Evolutionary conservation across 2,113 vertebrate species (phyloP), one percentile per base, ranked within the genome.

Genomic region (Thamnaconus septentrionalis): DNA sequence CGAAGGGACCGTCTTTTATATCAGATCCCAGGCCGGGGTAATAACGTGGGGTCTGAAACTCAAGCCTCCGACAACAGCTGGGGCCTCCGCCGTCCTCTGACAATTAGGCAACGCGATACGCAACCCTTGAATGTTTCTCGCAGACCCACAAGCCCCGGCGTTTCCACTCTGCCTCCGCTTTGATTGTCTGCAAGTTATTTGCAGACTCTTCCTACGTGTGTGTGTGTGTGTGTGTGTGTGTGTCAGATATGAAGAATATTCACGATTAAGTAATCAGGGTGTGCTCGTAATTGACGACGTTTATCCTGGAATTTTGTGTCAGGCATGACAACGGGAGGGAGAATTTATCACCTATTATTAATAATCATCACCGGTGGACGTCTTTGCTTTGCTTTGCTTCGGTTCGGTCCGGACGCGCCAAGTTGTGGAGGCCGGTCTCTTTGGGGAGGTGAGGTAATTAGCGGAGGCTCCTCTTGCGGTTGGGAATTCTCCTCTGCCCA

Each of bases 31-130:
- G 82, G 53, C 71, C 18, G 11, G 50, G 49, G 59, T 70, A 67
- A 71, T 74, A 76, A 80, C 70, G 75, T 71, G 68, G 58, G 51
- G 68, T 66, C 76, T 84, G 85, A 86, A 88, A 85, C 83, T 67
- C 45, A 72, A 84, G 59, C 81, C 81, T 82, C 10, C 69, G 50
- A 80, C 84, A 86, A 77, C 80, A 81, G 81, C 81, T 84, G 87
- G 72, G 60, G 72, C 71, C 75, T 31, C 18, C 69, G 71, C 73
- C 67, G 65, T 85, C 71, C 46, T 71, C 50, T 78, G 58, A 75
- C 72, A 79, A 76, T 83, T 70, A 78, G 68, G 75, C 69, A 66
- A 73, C 45, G 8, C 10, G 54, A 77, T 63, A 68, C 45, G 31
- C 55, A 48, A 76, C 57, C 69, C 66, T 67, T 75, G 53, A 51